Evolutionary conservation across 2,113 vertebrate genomes (phyloP), one percentile per base, ranked within the genome.

Genomic region (Madoqua kirkii): DNA sequence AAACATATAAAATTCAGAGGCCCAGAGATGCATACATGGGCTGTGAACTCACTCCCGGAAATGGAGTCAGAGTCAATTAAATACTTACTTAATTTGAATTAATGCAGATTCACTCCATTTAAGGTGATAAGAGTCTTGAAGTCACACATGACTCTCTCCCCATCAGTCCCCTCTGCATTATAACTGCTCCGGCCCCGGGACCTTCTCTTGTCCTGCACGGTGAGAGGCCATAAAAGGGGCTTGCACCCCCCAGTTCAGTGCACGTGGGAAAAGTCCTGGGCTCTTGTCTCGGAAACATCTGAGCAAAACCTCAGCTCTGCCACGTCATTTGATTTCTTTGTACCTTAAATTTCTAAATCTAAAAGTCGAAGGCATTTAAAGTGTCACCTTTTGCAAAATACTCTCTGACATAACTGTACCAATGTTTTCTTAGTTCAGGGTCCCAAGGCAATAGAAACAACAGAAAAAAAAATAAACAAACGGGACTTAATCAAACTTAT

Each of bases 1-100:
- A 97, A 97, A 97, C 4, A 17, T 27, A 52, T 2, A n/a, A 92
- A 98, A 54, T 33, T 97, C 98, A 95, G 96, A 98, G 57, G 95
- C n/a, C 96, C 57, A 50, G 91, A 93, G 95, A 98, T 97, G 91
- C 89, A 67, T 91, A 92, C 1, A 6, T 29, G 81, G 74, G 87
- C 97, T 89, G 85, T 87, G 86, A 94, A 50, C 74, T 96, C 81
- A 36, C 96, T 98, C 97, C 97, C 98, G 98, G 96, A 98, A 98
- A 96, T 10, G 2, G 96, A 98, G 97, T 98, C 97, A 98, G 98
- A 97, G 89, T 97, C 98, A 98, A 98, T 99, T 98, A 98, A 98
- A 98, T 36, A 83, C 97, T 98, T 97, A 94, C 97, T 99, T 98
- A 97, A 98, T 98, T 92, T 97, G 96, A 98, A 98, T 98, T 97